Percentiles rank a stretch among this genome's conserved stretches.
phyloP scores from a whole-genome alignment of 2,113 vertebrate genomes.

The Chaetorhynchus papuensis region DNA sequence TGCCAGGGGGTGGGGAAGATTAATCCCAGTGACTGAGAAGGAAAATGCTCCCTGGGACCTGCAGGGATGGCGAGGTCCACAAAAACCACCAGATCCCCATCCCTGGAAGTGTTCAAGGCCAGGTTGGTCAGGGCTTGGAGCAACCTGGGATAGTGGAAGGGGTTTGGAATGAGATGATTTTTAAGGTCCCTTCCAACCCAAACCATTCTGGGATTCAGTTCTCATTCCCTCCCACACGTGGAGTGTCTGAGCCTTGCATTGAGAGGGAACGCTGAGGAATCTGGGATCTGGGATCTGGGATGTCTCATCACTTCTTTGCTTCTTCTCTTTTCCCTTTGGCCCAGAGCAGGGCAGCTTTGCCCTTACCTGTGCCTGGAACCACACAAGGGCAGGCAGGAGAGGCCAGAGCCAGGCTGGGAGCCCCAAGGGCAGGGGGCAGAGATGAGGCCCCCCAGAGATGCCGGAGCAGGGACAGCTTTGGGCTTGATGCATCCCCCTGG shows the following conservation, averaged over 20 bases:
- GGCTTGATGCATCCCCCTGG: neutral
- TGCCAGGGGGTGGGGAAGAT: neutral
- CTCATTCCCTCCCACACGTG: neutral
- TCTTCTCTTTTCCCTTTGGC: neutral
- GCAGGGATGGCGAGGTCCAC: rapidly evolving
- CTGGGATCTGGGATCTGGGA: neutral
- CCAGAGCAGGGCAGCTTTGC: neutral
- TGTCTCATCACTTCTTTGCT: neutral
- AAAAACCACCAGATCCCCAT: neutral
- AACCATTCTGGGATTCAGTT: neutral
- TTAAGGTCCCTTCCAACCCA: neutral
- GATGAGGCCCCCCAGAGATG: neutral
- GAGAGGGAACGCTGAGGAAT: neutral
- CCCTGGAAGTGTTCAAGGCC: neutral
- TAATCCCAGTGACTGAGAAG: neutral
- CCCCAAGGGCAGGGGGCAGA: neutral
- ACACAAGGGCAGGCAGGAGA: neutral
- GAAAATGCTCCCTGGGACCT: neutral
- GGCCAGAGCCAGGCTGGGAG: neutral
- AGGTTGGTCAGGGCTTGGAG: neutral
- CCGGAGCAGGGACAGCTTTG: neutral
- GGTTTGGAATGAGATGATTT: neutral
- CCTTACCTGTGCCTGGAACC: neutral
- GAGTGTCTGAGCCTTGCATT: neutral
- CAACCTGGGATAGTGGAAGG: neutral